Evolutionary conservation across 2,888 invertebrate genomes (phyloP), one percentile per base, ranked within the genome.

Genomic region (Busseola fusca): DNA sequence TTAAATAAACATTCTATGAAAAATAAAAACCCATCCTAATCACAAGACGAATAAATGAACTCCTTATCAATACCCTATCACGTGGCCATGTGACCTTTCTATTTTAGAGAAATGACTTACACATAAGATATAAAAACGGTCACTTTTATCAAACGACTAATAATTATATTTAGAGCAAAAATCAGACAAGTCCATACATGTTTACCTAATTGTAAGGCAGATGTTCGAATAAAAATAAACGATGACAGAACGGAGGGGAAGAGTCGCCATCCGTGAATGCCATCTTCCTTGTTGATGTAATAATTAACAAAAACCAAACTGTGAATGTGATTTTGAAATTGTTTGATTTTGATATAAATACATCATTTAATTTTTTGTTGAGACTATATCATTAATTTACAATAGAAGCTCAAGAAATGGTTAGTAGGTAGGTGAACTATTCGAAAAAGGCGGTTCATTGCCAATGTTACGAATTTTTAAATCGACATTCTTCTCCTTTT

Each of bases 181-280:
- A 42, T 75, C 30, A 62, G 65, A 73, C 70, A 69, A 58, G 70
- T 72, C 42, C 18, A 37, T 37, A 80, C 80, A 74, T 72, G 76
- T 78, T 25, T 30, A 30, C 18, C 0, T n/a, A 37, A 4, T 45
- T 62, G 25, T 72, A 27, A 12, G 70, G 60, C 77, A 80, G 82
- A 80, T 80, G 80, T 75, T 67, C 34, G 40, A 42, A 37, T 45
- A 37, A 60, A 69, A 80, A 76, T 79, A 66, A 70, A 76, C 64
- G 67, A 71, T 79, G 71, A 69, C 60, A 54, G 40, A 69, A 69
- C 66, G 72, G 9, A 70, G 70, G 72, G 80, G 60, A 60, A 48
- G 52, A 34, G 34, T 50, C 59, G 56, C 30, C 30, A 48, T 50
- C 34, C 34, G 34, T 34, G 27, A 62, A 72, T 30, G 30, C 7